These are phyloP conservation scores for Papilio xuthus DNA, from an alignment of 1,140 invertebrate genomes.

Conservation along the genomic window DNA sequence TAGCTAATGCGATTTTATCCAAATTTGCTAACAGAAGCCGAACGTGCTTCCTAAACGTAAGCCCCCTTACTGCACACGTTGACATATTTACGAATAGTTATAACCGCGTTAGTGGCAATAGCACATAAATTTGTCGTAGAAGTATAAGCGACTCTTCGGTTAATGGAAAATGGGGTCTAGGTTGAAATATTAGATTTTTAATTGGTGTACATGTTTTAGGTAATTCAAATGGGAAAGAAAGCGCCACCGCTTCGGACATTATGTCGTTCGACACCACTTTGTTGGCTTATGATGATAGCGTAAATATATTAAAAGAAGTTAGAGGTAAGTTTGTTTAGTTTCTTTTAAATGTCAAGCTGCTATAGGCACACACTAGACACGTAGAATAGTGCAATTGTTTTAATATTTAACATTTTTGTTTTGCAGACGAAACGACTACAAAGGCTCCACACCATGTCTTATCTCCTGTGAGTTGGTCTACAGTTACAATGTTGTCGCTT, in stretches of 20 bases:
- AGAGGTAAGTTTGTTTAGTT: neutral
- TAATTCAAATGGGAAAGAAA: neutral
- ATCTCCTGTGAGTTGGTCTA: conserved; percentile 40
- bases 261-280: conserved; percentile 47
- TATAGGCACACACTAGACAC: neutral
- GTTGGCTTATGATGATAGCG: conserved; percentile 48
- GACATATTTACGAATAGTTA: no score
- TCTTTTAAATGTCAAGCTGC: neutral
- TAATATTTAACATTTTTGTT: neutral
- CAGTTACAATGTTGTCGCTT: neutral
- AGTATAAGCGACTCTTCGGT: no score
- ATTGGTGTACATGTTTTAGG: neutral
- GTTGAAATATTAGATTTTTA: neutral
- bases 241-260: conserved; percentile 30
- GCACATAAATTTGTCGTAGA: neutral
- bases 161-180: neutral
- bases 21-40: no score
- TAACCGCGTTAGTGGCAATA: no score
- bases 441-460: neutral
- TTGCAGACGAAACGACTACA: conserved; percentile 4
- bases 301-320: conserved; percentile 35
- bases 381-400: neutral
- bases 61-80: no score
- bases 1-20: neutral
- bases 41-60: no score